Conservation (phyloP, 2,113 vertebrate genomes). For the Gallinago paraguaiae region DNA sequence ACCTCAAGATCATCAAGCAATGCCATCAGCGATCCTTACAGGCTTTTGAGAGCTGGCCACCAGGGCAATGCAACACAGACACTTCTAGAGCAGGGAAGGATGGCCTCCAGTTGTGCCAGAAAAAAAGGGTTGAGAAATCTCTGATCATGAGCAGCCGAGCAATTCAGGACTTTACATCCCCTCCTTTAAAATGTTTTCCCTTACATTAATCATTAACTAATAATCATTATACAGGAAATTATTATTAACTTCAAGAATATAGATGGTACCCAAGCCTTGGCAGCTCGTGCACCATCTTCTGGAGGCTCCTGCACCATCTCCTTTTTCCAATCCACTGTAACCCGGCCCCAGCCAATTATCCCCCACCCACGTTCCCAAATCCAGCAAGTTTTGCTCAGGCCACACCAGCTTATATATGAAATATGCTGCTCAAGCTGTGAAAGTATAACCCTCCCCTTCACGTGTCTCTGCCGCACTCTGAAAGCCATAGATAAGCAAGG, state of each 20-base stretch:
- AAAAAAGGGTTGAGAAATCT: background rate
- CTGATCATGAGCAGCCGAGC: background rate
- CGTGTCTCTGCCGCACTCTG: background rate
- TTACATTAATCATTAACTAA: background rate
- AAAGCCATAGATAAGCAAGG: background rate
- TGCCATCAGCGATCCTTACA: background rate
- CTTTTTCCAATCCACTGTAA: background rate
- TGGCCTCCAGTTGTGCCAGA: background rate
- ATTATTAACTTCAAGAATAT: background rate
- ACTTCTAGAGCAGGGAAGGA: background rate
- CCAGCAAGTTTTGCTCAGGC: background rate
- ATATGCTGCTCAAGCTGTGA: background rate
- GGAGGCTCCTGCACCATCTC: background rate
- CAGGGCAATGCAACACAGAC: no score
- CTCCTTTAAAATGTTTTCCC: background rate
- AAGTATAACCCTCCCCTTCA: background rate
- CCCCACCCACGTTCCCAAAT: accelerated
- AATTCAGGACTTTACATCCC: background rate
- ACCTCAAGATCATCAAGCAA: background rate
- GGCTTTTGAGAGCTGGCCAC: background rate
- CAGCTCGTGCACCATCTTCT: background rate
- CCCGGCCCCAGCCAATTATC: background rate
- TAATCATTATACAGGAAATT: background rate
- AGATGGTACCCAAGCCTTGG: background rate
- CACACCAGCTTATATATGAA: background rate